Evolutionary conservation across 2,888 invertebrate genomes (phyloP), one percentile per base, ranked within the genome.

Genomic region (Sturmia bella): DNA sequence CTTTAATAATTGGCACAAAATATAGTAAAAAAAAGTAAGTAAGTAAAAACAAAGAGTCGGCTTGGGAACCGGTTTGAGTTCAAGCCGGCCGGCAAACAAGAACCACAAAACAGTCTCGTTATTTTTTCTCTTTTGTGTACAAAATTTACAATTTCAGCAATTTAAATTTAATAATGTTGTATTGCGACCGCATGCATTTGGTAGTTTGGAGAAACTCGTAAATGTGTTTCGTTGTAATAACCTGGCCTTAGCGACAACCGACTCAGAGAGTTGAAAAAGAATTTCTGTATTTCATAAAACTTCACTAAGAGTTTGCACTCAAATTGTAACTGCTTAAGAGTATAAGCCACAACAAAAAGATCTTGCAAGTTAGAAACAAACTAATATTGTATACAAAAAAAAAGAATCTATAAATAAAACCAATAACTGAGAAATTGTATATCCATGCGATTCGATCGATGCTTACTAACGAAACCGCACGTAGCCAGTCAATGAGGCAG

Each of bases 1-100:
- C 39, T 66, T 15, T 17, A 24, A 21, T 37, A 15, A 11, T 50
- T 48, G 52, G 2, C 43, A 27, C n/a, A 52, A 50, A 19, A 52
- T 41, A 15, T 63, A 54, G 43, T 4, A 52, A 0, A 27, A n/a
- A 56, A 54, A 69, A 43, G 17, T 24, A 52, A 56, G 1, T 7
- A 11, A 17, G 57, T 48, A 21, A n/a, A 39, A 61, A 15, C 32
- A 0, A 13, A 63, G 13, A 21, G n/a, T 43, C 12, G 13, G 1
- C 5, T n/a, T n/a, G n/a, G n/a, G 76, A 79, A 80, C 76, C 68
- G 72, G 76, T 83, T 80, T 69, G 66, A 66, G 82, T n/a, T n/a
- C 82, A 78, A 78, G 82, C 82, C 78, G 78, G 82, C 52, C 78
- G 78, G 82, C 45, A 57, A 69, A 75, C 7, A 74, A 56, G 15